Conservation (phyloP, 2,797 vertebrate genomes). For the Dendrocincla fuliginosa region DNA sequence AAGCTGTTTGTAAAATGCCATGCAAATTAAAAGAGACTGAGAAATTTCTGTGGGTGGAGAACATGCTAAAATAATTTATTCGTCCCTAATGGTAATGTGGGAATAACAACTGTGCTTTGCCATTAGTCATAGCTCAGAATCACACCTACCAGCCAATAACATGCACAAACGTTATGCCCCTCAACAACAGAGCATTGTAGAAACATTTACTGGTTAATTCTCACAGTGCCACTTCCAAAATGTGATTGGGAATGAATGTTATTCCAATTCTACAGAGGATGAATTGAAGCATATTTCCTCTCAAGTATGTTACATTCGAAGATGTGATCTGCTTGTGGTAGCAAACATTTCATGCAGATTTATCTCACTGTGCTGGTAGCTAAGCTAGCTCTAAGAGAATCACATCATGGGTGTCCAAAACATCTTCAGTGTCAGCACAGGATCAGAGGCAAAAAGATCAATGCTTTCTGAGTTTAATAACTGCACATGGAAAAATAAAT, state of each 20-base stretch:
- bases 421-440: not conserved
- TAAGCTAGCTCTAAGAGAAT: not conserved
- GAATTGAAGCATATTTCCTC: not conserved
- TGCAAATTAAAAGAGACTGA: not conserved
- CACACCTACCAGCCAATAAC: not conserved
- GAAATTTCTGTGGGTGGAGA: not conserved
- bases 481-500: not conserved
- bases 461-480: not conserved
- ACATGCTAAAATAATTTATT: not conserved
- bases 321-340: not conserved
- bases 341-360: not conserved
- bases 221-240: not conserved
- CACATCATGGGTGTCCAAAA: not conserved
- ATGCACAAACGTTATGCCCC: accelerated
- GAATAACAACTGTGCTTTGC: not conserved
- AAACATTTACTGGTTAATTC: not conserved
- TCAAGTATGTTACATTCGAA: not conserved
- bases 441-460: not conserved
- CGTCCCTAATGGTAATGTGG: not conserved
- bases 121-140: not conserved
- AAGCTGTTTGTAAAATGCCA: not conserved
- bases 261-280: not conserved
- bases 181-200: not conserved
- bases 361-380: not conserved
- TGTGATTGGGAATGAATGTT: not conserved